Evolutionary conservation across 1,140 invertebrate genomes (phyloP).

Genomic region (Harpegnathos saltator): DNA sequence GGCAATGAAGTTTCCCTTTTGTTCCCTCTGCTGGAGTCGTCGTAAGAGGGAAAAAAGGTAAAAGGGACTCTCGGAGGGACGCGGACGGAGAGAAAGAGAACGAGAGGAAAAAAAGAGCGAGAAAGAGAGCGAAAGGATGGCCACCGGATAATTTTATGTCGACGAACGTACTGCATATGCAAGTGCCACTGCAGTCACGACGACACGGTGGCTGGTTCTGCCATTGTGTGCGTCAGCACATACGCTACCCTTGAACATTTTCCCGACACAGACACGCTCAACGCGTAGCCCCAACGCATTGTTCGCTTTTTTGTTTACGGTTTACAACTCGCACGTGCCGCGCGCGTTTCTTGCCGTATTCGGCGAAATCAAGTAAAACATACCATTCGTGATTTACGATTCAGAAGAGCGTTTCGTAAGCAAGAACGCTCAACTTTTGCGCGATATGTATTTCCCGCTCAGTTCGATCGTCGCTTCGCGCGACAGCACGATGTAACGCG

Average conservation of each 20-base stretch:
- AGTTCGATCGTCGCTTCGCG: not conserved
- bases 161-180: slow-evolving; percentile 60
- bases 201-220: slow-evolving; percentile 30
- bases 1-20: slow-evolving; percentile 54
- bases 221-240: slow-evolving; percentile 32
- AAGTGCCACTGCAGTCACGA: slow-evolving; percentile 59
- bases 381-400: not conserved
- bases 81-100: not conserved
- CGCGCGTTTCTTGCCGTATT: too few species aligned
- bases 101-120: not conserved
- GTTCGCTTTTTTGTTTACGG: not conserved
- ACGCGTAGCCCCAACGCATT: too few species aligned
- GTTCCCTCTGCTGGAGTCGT: slow-evolving; percentile 14
- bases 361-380: too few species aligned
- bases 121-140: slow-evolving; percentile 42
- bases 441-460: not conserved
- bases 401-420: not conserved
- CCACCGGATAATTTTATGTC: slow-evolving; percentile 65
- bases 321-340: not conserved
- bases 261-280: not conserved
- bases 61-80: slow-evolving; percentile 17
- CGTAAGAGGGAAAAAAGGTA: not conserved
- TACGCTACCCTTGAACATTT: slow-evolving; percentile 33
- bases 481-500: not conserved
- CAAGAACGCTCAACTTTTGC: slow-evolving; percentile 9